phyloP scores from a whole-genome alignment of 2,113 vertebrate genomes.

The Lanius ludovicianus region DNA sequence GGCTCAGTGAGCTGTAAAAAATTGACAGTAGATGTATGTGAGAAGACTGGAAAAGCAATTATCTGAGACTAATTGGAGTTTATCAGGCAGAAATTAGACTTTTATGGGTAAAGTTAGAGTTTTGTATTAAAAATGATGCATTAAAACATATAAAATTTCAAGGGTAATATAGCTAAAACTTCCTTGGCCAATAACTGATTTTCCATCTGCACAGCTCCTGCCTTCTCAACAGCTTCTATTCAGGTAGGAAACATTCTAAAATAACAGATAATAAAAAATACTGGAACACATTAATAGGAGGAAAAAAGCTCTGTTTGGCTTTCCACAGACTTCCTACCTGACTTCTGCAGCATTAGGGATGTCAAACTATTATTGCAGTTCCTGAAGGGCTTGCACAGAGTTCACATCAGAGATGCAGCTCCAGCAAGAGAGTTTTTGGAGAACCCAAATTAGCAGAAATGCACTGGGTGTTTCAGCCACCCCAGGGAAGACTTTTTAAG shows the following conservation, averaged over 20 bases:
- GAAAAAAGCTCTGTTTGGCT: accelerated
- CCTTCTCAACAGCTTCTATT: not conserved
- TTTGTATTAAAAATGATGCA: conserved; percentile 26
- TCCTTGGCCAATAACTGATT: not conserved
- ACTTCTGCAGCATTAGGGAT: not conserved
- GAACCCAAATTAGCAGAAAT: not conserved
- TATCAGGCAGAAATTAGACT: conserved; percentile 62
- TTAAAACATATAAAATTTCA: conserved; percentile 29
- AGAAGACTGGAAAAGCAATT: conserved; percentile 57
- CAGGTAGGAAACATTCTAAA: not conserved
- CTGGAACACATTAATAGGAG: not conserved
- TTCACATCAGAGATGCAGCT: not conserved
- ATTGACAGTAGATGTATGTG: conserved; percentile 50
- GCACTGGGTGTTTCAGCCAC: not conserved
- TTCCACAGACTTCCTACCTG: not conserved
- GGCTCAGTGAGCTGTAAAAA: conserved; percentile 55
- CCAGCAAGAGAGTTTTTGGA: not conserved
- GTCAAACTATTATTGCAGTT: not conserved
- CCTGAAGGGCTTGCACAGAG: not conserved
- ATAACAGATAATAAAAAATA: not conserved
- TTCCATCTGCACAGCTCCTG: not conserved
- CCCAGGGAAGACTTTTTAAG: not conserved
- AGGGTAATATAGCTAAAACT: not conserved
- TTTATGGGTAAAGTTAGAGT: conserved; percentile 12
- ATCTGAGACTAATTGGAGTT: conserved; percentile 66